Base-by-base conservation (phyloP, 2,888 invertebrate genomes). In the Esperia sulphurella region DNA sequence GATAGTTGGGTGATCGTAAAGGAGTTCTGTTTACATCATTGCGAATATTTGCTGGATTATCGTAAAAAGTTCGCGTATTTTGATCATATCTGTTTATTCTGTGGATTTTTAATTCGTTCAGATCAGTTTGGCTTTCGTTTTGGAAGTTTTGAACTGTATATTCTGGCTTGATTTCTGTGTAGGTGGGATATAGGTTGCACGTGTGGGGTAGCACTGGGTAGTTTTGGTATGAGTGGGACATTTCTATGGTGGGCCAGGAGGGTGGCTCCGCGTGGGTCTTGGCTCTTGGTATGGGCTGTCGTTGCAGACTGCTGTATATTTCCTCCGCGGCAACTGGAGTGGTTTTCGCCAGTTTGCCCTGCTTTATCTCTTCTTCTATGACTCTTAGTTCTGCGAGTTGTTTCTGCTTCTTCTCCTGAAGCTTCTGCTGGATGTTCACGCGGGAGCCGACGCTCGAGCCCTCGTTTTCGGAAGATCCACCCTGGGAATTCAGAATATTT, bases 341-440 rank as follows among this genome's bases (percentile, higher is more conserved):
- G 48, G 92, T 90, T 67, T 92, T 79, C 55, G 87, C 93, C 0
- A 94, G 82, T 73, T 96, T 96, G 0, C 95, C 95, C 60, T 95
- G 95, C 64, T 95, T 95, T 46, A 96, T 96, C 77, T 96, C 96
- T 68, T 96, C 96, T 67, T 96, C 96, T 46, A 89, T 89, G 14
- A 89, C 95, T 52, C 95, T 91, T 31, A 96, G 78, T 71, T 96
- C 96, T 0, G 96, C 95, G 29, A 96, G 83, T 67, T 97, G 96
- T 57, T 96, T 96, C 65, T 95, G 95, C 65, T 96, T 96, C 72
- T 97, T 96, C 72, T 96, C 96, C 69, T 95, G 95, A 0, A 96
- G 85, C 71, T 96, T 96, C 63, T 96, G 95, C 54, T 95, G 95
- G 53, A 96, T 96, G 74, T 96, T 95, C 31, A 96, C 94, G 9